These are phyloP conservation scores for Apamea crenata DNA, from an alignment of 2,888 invertebrate species.

Conservation along the genomic window DNA sequence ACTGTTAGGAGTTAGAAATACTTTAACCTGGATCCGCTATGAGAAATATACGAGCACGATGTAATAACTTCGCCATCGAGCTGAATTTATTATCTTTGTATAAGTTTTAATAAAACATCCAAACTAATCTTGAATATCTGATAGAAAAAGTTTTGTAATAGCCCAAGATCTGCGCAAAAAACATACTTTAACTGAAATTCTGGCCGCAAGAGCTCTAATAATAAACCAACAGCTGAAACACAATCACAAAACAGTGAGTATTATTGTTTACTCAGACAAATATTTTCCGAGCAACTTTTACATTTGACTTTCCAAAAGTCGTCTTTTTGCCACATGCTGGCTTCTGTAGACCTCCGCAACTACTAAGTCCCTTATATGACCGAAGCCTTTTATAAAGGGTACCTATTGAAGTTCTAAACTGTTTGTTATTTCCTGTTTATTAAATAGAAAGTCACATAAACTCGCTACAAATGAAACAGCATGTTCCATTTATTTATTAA, in stretches of 20 bases:
- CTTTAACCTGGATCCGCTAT: not conserved
- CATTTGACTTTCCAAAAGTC: not conserved
- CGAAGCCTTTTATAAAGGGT: not conserved
- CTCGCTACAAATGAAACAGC: not conserved
- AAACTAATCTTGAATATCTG: not conserved
- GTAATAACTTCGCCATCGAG: not conserved
- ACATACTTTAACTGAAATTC: not conserved
- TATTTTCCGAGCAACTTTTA: not conserved
- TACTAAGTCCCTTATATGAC: not conserved
- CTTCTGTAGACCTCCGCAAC: not conserved
- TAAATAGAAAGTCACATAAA: not conserved
- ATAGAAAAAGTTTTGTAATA: not conserved
- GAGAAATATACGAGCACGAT: not conserved
- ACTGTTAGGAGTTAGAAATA: not conserved
- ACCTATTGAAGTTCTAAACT: not conserved
- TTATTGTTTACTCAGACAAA: not conserved
- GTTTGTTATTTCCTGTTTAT: not conserved
- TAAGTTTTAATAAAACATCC: not conserved
- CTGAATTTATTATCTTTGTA: not conserved
- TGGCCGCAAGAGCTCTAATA: not conserved
- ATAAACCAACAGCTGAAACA: not conserved
- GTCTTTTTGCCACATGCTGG: not conserved
- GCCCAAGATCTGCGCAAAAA: not conserved
- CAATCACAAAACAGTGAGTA: not conserved
- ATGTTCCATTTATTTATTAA: not conserved